A percentile compares a stretch with the other conserved stretches of the same genome.
These are phyloP conservation scores for Gobius niger DNA, from an alignment of 2,113 vertebrate species.

Conservation along the genomic window DNA sequence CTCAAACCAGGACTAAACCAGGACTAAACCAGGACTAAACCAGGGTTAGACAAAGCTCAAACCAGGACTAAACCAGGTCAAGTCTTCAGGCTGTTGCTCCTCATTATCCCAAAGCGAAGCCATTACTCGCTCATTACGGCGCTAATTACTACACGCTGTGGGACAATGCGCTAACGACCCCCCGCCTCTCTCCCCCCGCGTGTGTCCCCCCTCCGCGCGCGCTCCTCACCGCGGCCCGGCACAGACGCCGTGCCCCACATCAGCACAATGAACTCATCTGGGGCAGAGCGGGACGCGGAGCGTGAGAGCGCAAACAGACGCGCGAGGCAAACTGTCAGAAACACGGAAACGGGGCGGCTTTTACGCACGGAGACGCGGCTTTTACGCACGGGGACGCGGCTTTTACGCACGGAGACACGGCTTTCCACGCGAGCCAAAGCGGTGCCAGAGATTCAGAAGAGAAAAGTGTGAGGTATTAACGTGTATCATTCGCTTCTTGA, in stretches of 20 bases:
- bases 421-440: neutral
- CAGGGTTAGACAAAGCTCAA: no score
- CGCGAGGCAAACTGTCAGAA: neutral
- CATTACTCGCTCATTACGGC: constrained; percentile 64
- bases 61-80: no score
- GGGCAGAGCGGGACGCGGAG: no score
- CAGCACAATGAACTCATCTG: neutral
- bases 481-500: no score
- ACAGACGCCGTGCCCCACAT: neutral
- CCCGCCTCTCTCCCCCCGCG: constrained; percentile 3
- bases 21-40: no score
- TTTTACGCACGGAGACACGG: neutral
- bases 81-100: no score
- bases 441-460: no score
- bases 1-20: no score
- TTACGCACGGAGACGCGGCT: neutral
- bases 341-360: neutral
- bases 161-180: constrained; percentile 38
- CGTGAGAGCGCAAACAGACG: no score
- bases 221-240: neutral
- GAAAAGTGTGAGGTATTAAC: no score
- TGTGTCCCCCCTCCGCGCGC: neutral
- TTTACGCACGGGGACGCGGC: neutral
- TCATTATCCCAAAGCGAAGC: constrained; percentile 41
- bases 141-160: constrained; percentile 66